phyloP scores from a whole-genome alignment of 2,113 vertebrate genomes.

The Sphyrna mokarran region DNA sequence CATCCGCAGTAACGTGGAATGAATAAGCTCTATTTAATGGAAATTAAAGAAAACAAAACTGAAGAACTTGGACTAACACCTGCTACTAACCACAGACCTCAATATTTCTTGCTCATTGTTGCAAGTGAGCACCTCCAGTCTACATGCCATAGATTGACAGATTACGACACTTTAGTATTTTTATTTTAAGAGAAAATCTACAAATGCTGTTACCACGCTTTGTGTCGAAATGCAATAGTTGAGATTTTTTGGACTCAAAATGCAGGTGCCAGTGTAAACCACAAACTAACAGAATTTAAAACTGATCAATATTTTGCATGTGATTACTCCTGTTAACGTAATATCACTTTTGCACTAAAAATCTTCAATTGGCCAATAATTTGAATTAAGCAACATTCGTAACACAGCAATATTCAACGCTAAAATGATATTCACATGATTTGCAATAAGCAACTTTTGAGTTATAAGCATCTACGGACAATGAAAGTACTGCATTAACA shows the following conservation, averaged over 20 bases:
- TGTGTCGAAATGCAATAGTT: background rate
- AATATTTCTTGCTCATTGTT: background rate
- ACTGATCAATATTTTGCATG: background rate
- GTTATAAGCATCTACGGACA: background rate
- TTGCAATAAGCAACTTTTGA: background rate
- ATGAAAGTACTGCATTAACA: background rate
- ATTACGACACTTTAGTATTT: background rate
- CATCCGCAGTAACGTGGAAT: constrained; percentile 86
- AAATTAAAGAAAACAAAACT: constrained; percentile 38
- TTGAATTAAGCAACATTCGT: background rate
- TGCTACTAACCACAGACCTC: background rate
- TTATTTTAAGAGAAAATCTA: background rate
- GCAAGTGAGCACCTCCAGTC: background rate
- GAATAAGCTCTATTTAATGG: constrained; percentile 56
- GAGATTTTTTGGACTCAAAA: background rate
- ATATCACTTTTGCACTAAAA: background rate
- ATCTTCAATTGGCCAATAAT: background rate
- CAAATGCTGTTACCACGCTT: background rate
- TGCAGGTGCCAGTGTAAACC: background rate
- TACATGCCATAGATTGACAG: background rate
- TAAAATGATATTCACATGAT: background rate
- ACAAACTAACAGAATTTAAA: background rate
- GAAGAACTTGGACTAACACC: constrained; percentile 11
- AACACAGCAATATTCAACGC: background rate
- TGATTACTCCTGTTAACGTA: background rate